These are phyloP conservation scores for Smittia sp. DNA, from an alignment of 2,888 invertebrate species.

Conservation along the genomic window DNA sequence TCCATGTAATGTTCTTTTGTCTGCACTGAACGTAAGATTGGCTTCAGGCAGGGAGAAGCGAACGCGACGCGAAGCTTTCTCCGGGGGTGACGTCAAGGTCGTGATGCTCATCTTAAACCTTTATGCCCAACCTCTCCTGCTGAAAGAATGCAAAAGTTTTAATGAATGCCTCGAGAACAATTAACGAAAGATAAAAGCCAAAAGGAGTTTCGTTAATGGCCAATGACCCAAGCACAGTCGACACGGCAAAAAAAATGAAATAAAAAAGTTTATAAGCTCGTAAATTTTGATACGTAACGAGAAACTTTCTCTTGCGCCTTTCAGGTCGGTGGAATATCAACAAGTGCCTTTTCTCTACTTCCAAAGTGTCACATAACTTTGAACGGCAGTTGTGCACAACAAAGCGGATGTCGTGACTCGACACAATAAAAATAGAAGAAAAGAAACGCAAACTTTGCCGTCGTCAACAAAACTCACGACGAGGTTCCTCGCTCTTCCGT, in stretches of 20 bases:
- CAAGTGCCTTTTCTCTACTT: neutral
- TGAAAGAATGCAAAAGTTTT: neutral
- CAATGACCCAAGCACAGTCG: neutral
- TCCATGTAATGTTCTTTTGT: constrained; percentile 30
- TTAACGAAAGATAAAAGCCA: neutral
- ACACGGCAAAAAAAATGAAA: neutral
- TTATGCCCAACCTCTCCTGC: neutral
- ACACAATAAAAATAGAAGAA: neutral
- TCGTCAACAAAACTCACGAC: neutral
- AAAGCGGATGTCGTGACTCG: neutral
- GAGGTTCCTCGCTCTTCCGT: neutral
- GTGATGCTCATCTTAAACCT: constrained; percentile 25
- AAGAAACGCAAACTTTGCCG: neutral
- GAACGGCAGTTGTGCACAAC: neutral
- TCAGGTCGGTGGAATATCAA: neutral
- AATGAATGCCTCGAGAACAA: too few relatives aligned
- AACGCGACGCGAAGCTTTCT: constrained; percentile 29
- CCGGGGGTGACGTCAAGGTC: constrained; percentile 13
- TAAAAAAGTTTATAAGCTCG: neutral
- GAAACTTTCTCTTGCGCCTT: neutral
- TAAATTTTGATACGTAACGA: neutral
- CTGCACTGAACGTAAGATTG: neutral
- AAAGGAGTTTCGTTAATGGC: neutral
- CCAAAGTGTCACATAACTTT: neutral
- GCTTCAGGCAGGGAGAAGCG: constrained; percentile 38